Evolutionary conservation across 2,113 vertebrate genomes (phyloP).

Genomic region (Proteles cristata): DNA sequence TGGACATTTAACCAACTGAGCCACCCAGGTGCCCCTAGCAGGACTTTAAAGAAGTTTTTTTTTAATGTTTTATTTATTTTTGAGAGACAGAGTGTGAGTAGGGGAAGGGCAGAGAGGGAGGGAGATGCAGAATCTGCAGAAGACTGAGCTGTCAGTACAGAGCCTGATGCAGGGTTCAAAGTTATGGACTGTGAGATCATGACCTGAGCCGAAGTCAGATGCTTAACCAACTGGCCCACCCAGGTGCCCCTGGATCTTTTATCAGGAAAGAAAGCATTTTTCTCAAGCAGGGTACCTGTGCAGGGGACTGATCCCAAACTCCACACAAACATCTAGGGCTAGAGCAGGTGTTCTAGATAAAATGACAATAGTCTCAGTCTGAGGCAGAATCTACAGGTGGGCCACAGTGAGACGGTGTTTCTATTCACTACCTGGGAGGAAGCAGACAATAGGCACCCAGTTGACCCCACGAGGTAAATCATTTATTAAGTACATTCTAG

Average conservation of each 20-base stretch:
- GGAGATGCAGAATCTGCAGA: no score
- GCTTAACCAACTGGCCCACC: no score
- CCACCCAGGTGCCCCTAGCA: no score
- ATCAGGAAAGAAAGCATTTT: not conserved
- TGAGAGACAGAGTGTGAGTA: no score
- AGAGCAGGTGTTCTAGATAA: not conserved
- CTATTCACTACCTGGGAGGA: not conserved
- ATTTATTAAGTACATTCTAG: not conserved
- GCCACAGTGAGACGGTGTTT: slow-evolving; percentile 1
- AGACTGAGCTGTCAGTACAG: no score
- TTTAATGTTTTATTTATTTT: no score
- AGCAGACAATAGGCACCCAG: not conserved
- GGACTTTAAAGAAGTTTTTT: no score
- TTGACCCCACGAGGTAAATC: not conserved
- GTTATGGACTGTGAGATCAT: no score
- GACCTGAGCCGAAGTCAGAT: no score
- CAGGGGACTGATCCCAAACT: not conserved
- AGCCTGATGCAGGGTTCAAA: no score
- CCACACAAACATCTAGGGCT: not conserved
- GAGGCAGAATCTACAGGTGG: not conserved
- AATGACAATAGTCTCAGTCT: not conserved
- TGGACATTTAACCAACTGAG: no score
- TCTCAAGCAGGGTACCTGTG: not conserved
- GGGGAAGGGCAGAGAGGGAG: no score
- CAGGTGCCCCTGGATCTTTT: not conserved